Base-by-base conservation (phyloP, 2,888 invertebrate species). In the Liposcelis brunnea region DNA sequence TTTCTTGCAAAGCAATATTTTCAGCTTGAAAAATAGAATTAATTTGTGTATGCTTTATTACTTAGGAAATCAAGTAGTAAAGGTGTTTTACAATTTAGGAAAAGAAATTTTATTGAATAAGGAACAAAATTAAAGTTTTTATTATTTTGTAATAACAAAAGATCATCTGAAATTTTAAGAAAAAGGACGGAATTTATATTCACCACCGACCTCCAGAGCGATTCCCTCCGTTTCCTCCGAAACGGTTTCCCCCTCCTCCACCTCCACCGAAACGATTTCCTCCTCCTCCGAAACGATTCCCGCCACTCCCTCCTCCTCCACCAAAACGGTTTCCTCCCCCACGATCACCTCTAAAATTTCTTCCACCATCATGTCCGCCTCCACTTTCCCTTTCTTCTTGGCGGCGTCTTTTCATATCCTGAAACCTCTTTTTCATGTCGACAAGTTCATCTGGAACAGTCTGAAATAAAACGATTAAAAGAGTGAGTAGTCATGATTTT, bases 381-480 rank as follows among this genome's bases (percentile, higher is more conserved):
- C 67, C 58, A 1, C 64, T 59, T 0, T 64, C 59, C 1, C 68
- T 67, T 48, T 75, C 76, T 10, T 63, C 63, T 0, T 72, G 72
- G 40, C 69, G 67, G 43, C 72, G 71, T 45, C 75, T 65, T 53
- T 77, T 78, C 77, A 75, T 77, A 1, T 70, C 73, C 18, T 72
- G 69, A 59, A 74, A 82, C 21, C 89, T 70, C 15, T 74, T 65
- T 1, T 84, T 77, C 90, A 91, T 90, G 14, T 70, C 61, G 26
- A 71, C 64, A 34, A 91, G 61, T 53, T 84, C 80, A 10, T 74
- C 68, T 1, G 89, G 89, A 10, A 91, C 75, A 54, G 77, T 76
- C 70, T 89, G 52, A 19, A 54, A 52, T n/a, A 42, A 35, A 35
- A 35, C 32, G 32, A n/a, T 32, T 32, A 11, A 32, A n/a, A 11